Base-by-base conservation (phyloP, 2,888 invertebrate species). In the Apeira syringaria region DNA sequence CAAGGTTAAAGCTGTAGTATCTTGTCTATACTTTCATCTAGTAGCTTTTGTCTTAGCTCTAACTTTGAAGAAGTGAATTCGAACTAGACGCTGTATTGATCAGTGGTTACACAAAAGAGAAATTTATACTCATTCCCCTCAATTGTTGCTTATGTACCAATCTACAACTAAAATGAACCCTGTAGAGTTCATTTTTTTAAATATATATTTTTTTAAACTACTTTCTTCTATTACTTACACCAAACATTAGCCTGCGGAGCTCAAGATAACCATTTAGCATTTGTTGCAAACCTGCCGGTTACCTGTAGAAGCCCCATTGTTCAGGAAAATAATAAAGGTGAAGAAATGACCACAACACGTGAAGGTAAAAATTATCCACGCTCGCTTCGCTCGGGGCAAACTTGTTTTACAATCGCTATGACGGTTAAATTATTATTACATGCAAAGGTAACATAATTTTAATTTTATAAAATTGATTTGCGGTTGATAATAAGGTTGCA, bases 241-340 rank as follows among this genome's bases (percentile, higher is more conserved):
- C 74, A 61, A 39, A 20, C 25, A 9, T 40, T 74, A 74, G 75
- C 76, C 80, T 64, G 68, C 42, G 65, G 68, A 79, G 74, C 66
- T 65, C 69, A 75, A 84, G 85, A 86, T 85, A 84, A 80, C 78
- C 77, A 83, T 85, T 85, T 84, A 81, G 73, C 79, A 83, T 82
- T 80, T 80, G 82, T 82, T 78, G 61, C 74, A 66, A 71, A 81
- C 82, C 82, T 71, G 78, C 75, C 81, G 70, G 81, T 84, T 82
- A 81, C 75, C 73, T 59, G 69, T 64, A 68, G 71, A 66, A 63
- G 58, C 63, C 49, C 78, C 68, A 83, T 86, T 83, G 85, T 83
- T 80, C 61, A 61, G 64, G 73, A 66, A 80, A 83, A 82, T 84
- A 84, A 83, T 83, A 83, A 84, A 71, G 57, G 52, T 61, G 62